Conservation (phyloP, 2,888 invertebrate species). For the Synanthedon andrenaeformis region DNA sequence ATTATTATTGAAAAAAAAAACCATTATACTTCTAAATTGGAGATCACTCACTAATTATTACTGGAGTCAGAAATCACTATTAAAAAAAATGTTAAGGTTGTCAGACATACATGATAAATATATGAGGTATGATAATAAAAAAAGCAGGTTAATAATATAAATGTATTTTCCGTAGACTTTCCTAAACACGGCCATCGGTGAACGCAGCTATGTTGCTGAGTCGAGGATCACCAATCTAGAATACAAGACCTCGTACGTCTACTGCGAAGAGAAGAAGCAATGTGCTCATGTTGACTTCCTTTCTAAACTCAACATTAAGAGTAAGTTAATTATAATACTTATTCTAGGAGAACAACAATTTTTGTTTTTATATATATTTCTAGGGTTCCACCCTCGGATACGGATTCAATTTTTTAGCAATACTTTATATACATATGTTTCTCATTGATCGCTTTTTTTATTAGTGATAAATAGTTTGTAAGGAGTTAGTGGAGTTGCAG, state of each 20-base stretch:
- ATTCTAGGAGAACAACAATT: background rate
- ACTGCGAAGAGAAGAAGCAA: constrained; percentile 83
- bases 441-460: no score
- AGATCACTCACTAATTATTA: background rate
- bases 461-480: no score
- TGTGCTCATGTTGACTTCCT: constrained; percentile 81
- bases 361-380: background rate
- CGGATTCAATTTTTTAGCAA: background rate
- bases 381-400: background rate
- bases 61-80: background rate
- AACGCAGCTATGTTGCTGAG: constrained; percentile 77
- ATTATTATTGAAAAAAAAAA: no score
- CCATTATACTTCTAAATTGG: no score
- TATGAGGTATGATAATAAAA: no score
- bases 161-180: constrained; percentile 49
- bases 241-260: constrained; percentile 76
- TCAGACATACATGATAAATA: no score
- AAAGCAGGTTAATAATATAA: no score
- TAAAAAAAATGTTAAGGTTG: background rate
- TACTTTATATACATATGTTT: no score
- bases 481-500: no score
- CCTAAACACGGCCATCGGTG: constrained; percentile 77
- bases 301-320: constrained; percentile 61
- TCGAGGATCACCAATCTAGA: constrained; percentile 79
- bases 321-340: constrained; percentile 25